Evolutionary conservation across 1,140 invertebrate species (phyloP), one percentile per base, ranked within the genome.

Genomic region (Drosophila ficusphila): DNA sequence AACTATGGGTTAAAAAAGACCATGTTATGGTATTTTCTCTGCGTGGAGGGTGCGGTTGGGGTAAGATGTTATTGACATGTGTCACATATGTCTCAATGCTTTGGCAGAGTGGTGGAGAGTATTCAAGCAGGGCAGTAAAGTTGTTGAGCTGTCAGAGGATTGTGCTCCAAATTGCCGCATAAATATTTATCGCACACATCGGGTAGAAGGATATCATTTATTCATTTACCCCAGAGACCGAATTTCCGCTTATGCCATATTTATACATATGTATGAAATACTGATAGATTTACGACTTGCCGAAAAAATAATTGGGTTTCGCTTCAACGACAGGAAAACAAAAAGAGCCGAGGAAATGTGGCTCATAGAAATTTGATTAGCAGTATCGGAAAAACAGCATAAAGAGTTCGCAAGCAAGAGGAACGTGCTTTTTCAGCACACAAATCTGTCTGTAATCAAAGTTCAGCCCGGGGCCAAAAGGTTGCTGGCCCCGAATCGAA

Each of bases 121-220:
- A 9, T 33, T 21, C n/a, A 16, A 41, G 29, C 12, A 5, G 71
- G 34, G 14, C 19, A 31, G 41, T 31, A 47, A 61, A 61, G 47
- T 47, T 51, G 33, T 52, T 46, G 60, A 39, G 48, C 29, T 51
- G 34, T 48, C 49, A 70, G 19, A 25, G 39, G 54, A 74, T 69
- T 79, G 76, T 76, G 56, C 77, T 58, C 48, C 61, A 49, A 76
- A 79, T 76, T 70, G 77, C 71, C 53, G 44, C 77, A 81, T 76
- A 79, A 79, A 79, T 79, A 79, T 79, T 81, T 76, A 79, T 79
- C 70, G 51, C 49, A 14, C 49, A 33, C 21, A 29, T 56, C 11
- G 44, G 49, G 16, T 9, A n/a, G 27, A 33, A 31, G 16, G 62
- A 39, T 64, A 68, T 68, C 60, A 68, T 68, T 68, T 68, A 68